Conservation (phyloP, 1,140 invertebrate species). For the Ceratina calcarata region DNA sequence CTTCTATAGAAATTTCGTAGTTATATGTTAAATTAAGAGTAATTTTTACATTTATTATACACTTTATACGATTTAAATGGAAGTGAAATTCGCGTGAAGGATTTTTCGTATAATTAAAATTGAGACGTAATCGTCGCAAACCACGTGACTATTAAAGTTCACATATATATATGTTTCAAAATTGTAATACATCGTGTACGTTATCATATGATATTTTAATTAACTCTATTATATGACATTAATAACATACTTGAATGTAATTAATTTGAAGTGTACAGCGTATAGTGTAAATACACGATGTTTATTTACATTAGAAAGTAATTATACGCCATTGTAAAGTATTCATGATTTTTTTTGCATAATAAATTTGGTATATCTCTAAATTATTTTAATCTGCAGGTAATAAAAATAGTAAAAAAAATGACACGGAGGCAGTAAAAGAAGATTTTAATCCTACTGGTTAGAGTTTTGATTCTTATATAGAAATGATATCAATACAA, state of each 20-base stretch:
- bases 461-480: constrained; percentile 36
- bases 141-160: constrained; percentile 8
- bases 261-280: constrained; percentile 6
- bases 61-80: neutral
- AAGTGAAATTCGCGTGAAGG: neutral
- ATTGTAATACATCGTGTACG: neutral
- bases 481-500: constrained; percentile 5
- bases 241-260: neutral
- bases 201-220: neutral
- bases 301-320: neutral
- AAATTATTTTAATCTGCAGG: constrained; percentile 4
- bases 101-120: neutral
- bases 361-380: neutral
- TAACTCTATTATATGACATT: neutral
- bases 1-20: neutral
- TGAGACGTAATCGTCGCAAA: constrained; percentile 1
- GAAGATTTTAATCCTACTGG: constrained; percentile 47
- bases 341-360: neutral
- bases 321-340: neutral
- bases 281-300: too few species aligned
- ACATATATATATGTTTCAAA: neutral
- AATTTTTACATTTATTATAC: neutral
- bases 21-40: neutral
- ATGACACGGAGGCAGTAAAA: constrained; percentile 11
- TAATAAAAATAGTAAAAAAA: constrained; percentile 11